Evolutionary conservation across 2,888 invertebrate species (phyloP).

Genomic region (Lepidocyrtoides sp.): DNA sequence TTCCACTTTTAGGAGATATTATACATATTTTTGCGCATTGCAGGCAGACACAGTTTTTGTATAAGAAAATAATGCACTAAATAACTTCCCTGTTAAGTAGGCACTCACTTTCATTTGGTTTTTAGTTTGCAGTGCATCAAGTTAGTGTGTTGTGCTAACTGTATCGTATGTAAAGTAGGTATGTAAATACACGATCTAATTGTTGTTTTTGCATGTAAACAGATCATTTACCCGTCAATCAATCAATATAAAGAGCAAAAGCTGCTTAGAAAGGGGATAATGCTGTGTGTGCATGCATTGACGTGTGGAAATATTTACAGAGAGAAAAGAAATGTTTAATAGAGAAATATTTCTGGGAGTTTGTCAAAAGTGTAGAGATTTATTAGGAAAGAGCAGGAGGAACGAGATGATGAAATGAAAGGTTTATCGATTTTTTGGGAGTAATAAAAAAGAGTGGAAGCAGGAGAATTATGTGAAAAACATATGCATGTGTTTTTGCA

Average conservation of each 20-base stretch:
- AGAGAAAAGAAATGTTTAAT: neutral
- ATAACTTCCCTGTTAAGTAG: constrained; percentile 56
- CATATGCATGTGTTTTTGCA: no score
- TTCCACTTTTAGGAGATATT: neutral
- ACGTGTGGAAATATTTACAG: neutral
- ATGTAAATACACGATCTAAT: neutral
- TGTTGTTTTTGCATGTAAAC: constrained; percentile 33
- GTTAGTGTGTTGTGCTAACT: neutral
- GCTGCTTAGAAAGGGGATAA: neutral
- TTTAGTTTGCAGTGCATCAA: neutral
- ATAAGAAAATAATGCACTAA: constrained; percentile 23
- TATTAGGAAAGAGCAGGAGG: no score
- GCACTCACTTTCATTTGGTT: constrained; percentile 19
- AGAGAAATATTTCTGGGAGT: neutral
- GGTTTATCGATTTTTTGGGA: neutral
- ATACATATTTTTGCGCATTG: neutral
- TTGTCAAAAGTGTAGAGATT: neutral
- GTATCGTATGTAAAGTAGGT: neutral
- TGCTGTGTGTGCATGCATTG: no score
- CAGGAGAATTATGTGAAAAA: neutral
- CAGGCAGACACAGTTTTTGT: constrained; percentile 4
- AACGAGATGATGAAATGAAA: neutral
- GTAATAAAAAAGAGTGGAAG: neutral
- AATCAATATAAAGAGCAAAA: neutral
- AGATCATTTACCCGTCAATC: constrained; percentile 32